Base-by-base conservation (phyloP, 1,140 invertebrate species). In the Teleopsis dalmanni region DNA sequence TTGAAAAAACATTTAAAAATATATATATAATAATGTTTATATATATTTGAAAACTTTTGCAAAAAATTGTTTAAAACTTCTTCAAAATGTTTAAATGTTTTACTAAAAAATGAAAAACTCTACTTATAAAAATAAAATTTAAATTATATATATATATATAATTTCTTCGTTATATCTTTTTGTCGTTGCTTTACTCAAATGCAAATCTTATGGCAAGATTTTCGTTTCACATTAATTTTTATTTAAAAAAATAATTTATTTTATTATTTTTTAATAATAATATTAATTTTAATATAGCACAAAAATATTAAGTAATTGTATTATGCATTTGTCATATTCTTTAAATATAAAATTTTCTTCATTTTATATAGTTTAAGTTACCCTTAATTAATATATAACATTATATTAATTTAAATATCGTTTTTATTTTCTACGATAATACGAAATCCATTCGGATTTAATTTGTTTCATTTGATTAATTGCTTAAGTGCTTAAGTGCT, bases 191-290 rank as follows among this genome's bases (percentile, higher is more conserved):
- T n/a, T n/a, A n/a, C n/a, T n/a, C n/a, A 22, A 27, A 27, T 21
- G 22, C 42, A 51, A 47, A 51, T 46, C 50, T 51, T 51, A 51
- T 51, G 50, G 50, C 50, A 51, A 51, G 50, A 51, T 51, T 47
- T 51, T 26, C 22, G 25, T 46, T 40, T 14, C 34, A 41, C 46
- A 33, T 13, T 44, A 35, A 18, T 51, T 41, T 36, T 43, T 36
- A 29, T 38, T 43, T 29, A 40, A 31, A 43, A 29, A 29, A 21
- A 43, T 18, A 29, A 31, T 4, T 29, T 19, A 27, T 13, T 14
- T 29, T n/a, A 31, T 37, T 14, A 10, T 4, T 42, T 27, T 19
- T 31, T 43, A 16, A 43, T 8, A 13, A 19, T 46, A 8, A 1
- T 31, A 46, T 46, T 46, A 46, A 23, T 35, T 46, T 46, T 46